Percentiles rank a stretch among this genome's conserved stretches.
Conservation (phyloP, 2,113 vertebrate species). For the human (Homo sapiens) region DNA sequence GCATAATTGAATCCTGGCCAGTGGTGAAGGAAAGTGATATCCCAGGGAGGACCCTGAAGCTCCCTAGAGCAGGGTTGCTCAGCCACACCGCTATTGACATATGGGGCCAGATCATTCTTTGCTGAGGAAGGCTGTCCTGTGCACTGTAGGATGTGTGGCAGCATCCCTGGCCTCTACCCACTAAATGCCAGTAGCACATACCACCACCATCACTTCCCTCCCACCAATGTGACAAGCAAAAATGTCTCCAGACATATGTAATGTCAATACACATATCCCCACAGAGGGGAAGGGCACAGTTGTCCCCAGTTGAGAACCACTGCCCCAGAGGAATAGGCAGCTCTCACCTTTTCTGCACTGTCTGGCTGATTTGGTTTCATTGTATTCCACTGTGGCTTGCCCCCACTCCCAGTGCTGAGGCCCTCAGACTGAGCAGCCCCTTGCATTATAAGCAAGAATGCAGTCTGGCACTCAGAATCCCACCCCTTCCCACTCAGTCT, state of each 20-base stretch:
- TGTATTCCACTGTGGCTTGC: not conserved
- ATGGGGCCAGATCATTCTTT: not conserved
- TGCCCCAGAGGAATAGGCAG: not conserved
- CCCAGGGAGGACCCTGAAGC: not conserved
- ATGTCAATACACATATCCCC: not conserved
- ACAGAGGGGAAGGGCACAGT: too few relatives aligned
- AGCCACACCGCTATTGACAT: not conserved
- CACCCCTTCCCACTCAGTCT: not conserved
- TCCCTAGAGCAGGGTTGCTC: not conserved
- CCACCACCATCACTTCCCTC: not conserved
- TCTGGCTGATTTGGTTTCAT: not conserved
- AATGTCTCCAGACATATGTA: not conserved
- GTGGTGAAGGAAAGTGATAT: slow-evolving; percentile 55
- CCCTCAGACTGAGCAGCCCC: not conserved
- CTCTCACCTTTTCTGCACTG: not conserved
- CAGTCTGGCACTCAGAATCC: not conserved
- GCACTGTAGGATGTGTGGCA: not conserved
- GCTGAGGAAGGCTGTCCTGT: accelerated
- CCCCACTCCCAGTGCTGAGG: not conserved
- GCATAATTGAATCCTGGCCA: slow-evolving; percentile 69
- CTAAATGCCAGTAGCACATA: not conserved
- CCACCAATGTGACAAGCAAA: not conserved
- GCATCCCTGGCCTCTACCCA: not conserved
- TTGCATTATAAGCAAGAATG: not conserved
- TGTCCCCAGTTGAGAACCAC: not conserved